phyloP scores from a whole-genome alignment of 2,113 vertebrate species.

The Psilopsiagon aurifrons region DNA sequence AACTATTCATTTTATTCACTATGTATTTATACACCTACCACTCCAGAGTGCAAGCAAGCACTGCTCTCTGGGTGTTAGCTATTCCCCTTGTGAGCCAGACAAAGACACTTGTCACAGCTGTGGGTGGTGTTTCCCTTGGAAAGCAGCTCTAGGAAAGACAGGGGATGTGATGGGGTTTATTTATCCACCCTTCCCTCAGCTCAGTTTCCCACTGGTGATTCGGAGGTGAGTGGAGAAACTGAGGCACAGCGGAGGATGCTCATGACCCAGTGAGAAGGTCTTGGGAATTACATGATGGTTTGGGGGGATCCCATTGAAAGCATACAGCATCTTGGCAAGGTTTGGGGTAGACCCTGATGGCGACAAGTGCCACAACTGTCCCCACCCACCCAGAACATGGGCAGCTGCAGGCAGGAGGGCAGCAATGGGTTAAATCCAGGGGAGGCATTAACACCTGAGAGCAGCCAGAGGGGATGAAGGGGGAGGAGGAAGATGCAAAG shows the following conservation, averaged over 20 bases:
- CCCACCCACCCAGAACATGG: not conserved
- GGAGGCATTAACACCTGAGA: not conserved
- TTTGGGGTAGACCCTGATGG: not conserved
- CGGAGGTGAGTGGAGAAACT: not conserved
- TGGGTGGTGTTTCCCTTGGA: not conserved
- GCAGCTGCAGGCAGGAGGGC: not conserved
- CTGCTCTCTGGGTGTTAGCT: not conserved
- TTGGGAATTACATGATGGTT: not conserved
- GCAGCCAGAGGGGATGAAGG: not conserved
- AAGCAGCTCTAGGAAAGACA: not conserved
- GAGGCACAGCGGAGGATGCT: not conserved
- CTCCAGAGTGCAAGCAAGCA: not conserved
- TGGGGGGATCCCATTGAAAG: not conserved
- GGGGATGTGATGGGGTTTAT: not conserved
- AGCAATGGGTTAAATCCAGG: not conserved
- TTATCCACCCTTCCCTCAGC: not conserved
- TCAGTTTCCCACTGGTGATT: not conserved
- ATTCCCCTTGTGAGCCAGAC: not conserved
- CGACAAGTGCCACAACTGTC: not conserved
- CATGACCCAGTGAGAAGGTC: not conserved
- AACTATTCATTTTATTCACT: conserved; percentile 58
- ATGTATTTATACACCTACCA: conserved; percentile 36
- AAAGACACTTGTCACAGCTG: not conserved
- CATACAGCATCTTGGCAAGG: fast-evolving
- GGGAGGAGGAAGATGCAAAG: too few relatives aligned